A percentile compares a stretch with the other conserved stretches of the same genome.
These are phyloP conservation scores for Schrankia costaestrigalis DNA, from an alignment of 2,888 invertebrate species.

Conservation along the genomic window DNA sequence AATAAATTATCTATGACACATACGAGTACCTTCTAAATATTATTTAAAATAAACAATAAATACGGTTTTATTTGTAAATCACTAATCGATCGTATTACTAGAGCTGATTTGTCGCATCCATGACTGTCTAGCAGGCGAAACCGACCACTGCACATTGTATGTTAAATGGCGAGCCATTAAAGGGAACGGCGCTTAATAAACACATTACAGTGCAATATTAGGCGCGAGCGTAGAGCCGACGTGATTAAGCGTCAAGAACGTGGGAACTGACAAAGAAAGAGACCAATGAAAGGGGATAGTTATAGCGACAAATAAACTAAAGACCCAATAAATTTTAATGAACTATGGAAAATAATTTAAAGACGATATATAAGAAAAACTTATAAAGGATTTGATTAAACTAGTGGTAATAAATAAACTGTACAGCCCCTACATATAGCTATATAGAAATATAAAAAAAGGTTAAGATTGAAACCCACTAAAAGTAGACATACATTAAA, in stretches of 20 bases:
- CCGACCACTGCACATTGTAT: conserved; percentile 68
- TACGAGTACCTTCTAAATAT: too few relatives aligned
- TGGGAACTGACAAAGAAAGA: conserved; percentile 66
- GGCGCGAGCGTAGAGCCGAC: conserved; percentile 65
- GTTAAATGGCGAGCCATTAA: conserved; percentile 73
- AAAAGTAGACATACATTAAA: conserved; percentile 53
- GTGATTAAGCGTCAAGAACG: conserved; percentile 70
- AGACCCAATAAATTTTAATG: conserved; percentile 20
- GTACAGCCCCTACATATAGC: too few relatives aligned
- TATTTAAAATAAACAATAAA: background rate
- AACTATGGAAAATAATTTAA: conserved; percentile 12
- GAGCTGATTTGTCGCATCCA: conserved; percentile 51
- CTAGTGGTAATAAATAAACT: conserved; percentile 55
- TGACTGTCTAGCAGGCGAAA: conserved; percentile 58
- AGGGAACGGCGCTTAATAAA: conserved; percentile 74
- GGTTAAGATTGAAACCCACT: conserved; percentile 53
- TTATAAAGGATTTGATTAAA: conserved; percentile 42
- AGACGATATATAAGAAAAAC: conserved; percentile 22
- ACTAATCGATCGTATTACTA: conserved; percentile 37
- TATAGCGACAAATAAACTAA: conserved; percentile 41
- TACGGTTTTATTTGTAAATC: conserved; percentile 2
- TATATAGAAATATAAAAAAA: conserved; percentile 55
- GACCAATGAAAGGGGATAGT: conserved; percentile 50
- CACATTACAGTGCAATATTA: conserved; percentile 76
- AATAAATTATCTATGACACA: too few relatives aligned